Evolutionary conservation across 30 jellyfish, hydroid and myxozoan species (phyloP).

Genomic region (Chrysaora quinquecirrha): DNA sequence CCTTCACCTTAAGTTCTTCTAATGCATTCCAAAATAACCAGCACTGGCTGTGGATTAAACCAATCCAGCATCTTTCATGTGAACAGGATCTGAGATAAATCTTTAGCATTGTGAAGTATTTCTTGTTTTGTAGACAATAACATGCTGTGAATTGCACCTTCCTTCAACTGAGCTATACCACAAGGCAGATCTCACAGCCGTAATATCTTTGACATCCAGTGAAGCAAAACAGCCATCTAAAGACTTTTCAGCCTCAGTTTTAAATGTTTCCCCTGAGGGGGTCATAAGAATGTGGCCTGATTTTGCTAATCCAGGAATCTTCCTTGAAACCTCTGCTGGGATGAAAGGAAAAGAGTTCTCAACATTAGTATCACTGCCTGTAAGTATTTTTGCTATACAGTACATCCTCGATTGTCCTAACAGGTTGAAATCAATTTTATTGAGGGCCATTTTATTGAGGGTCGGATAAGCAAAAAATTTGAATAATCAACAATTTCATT

Average conservation of each 20-base stretch:
- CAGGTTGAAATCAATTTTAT: no score
- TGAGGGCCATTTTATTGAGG: no score
- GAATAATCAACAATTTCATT: no score
- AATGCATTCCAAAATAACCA: no score
- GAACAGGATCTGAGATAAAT: no score
- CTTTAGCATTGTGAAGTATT: no score
- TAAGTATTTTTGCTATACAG: no score
- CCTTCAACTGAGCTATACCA: constrained; percentile 90
- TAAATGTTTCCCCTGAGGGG: constrained; percentile 94
- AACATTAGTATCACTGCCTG: constrained; percentile 65
- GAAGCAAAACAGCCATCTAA: constrained; percentile 36
- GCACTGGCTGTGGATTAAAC: no score
- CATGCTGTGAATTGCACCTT: constrained; percentile 80
- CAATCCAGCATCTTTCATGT: no score
- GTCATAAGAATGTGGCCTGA: constrained; percentile 84
- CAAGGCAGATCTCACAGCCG: constrained; percentile 77
- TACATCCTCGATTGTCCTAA: no score
- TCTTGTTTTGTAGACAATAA: constrained; percentile 51
- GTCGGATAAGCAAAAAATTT: no score
- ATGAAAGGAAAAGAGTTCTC: constrained; percentile 84
- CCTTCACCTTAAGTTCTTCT: no score
- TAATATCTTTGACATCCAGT: constrained; percentile 47
- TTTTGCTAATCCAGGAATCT: constrained; percentile 72
- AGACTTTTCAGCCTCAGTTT: constrained; percentile 50
- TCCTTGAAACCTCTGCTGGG: constrained; percentile 70